Conservation (phyloP, 2,797 vertebrate genomes). For the Rhinoraja longicauda region DNA sequence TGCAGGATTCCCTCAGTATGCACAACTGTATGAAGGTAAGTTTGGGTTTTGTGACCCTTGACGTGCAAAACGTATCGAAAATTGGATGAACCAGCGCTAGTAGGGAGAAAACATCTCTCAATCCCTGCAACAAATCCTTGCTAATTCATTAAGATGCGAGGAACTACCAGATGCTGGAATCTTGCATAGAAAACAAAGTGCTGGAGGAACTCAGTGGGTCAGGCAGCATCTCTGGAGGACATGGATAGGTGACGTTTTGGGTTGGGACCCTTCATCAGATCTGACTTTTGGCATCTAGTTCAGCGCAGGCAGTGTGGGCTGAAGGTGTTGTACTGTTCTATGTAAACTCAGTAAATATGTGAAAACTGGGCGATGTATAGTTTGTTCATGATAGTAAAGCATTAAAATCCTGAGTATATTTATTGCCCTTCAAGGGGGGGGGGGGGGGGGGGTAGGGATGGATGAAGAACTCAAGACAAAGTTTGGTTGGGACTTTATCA, state of each 20-base stretch:
- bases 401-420: not conserved
- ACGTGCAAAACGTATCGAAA: not conserved
- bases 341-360: no score
- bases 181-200: no score
- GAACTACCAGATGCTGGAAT: no score
- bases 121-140: no score
- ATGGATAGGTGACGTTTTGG: no score
- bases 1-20: slow-evolving; percentile 95
- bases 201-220: no score
- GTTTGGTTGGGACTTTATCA: not conserved
- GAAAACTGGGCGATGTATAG: not conserved
- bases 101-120: not conserved
- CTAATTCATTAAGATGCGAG: not conserved
- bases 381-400: not conserved
- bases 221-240: no score
- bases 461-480: not conserved
- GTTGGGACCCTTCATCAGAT: no score
- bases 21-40: slow-evolving; percentile 91
- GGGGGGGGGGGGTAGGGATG: not conserved
- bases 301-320: no score
- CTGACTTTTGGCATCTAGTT: no score
- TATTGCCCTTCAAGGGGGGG: not conserved
- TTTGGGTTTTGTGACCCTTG: not conserved
- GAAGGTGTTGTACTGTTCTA: no score
- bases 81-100: not conserved